These are phyloP conservation scores for Aplysina aerophoba DNA, from an alignment of 37 sponge, comb jelly and placozoan species.

Conservation along the genomic window DNA sequence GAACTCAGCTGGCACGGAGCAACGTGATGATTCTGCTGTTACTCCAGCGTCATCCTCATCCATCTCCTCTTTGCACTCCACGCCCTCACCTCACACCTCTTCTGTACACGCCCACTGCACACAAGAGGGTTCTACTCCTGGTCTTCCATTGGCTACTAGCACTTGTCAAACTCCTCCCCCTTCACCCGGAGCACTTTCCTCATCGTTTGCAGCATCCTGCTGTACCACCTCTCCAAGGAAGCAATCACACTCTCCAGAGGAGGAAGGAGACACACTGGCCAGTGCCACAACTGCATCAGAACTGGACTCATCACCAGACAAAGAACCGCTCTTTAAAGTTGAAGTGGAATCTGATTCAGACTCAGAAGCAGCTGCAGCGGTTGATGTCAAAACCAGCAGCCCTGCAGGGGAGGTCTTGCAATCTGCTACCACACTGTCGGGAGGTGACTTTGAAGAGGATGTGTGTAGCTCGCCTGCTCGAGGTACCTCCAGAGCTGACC, in stretches of 20 bases:
- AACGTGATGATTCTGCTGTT: neutral
- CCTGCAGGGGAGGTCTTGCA: neutral
- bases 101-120: neutral
- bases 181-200: neutral
- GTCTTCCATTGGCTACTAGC: neutral
- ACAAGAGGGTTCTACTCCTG: neutral
- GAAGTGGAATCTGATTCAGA: neutral
- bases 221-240: neutral
- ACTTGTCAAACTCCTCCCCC: neutral
- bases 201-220: neutral
- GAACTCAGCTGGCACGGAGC: neutral
- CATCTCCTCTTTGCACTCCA: neutral
- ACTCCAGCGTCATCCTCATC: neutral
- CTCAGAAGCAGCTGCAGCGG: neutral
- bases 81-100: neutral
- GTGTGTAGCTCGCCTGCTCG: neutral
- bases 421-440: neutral
- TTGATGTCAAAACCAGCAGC: neutral
- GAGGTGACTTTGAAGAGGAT: neutral
- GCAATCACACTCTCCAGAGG: too few relatives aligned
- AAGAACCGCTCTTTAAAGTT: too few relatives aligned
- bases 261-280: too few relatives aligned
- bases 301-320: too few relatives aligned
- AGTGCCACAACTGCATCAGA: too few relatives aligned
- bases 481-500: neutral